Evolutionary conservation across 2,113 vertebrate species (phyloP), one percentile per base, ranked within the genome.

Genomic region (Cyprinodon variegatus): DNA sequence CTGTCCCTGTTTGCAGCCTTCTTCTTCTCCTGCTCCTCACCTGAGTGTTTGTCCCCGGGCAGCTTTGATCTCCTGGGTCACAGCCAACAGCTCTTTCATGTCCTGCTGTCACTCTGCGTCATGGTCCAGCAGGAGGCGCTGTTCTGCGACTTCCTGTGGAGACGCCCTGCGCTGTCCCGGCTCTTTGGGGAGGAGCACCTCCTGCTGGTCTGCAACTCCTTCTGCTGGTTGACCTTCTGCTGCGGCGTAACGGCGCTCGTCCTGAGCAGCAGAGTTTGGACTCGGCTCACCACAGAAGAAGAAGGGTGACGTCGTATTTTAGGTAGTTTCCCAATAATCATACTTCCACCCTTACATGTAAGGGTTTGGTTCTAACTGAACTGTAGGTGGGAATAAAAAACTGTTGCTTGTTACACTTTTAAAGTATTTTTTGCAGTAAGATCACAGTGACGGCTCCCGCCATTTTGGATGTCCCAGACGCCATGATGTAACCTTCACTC

Each of bases 121-220:
- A 86, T 97, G 0, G 93, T 90, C n/a, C 96, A 97, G 87, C 90
- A 96, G 91, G 96, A 97, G 80, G 96, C 95, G 50, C 93, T 97
- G 76, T 92, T 96, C 20, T 74, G 93, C 67, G 96, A 97, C 92
- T 97, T 96, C 73, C 91, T 94, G 84, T 93, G 86, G 68, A 91
- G 95, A 20, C 93, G 92, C 61, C 94, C 95, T 2, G 93, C 94
- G 14, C 90, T 96, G 66, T 50, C 93, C 41, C 87, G 91, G 38
- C 89, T 94, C 63, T 94, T 96, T 0, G 89, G 94, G 0, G 89
- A 95, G 67, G 71, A 90, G 20, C 86, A 84, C 0, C 85, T 96
- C 88, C 93, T 95, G 68, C 45, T 88, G 64, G 94, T 93, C 68
- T 94, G 95, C 11, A 57, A 87, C 67, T 96, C 95, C 8, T 96